A percentile compares a stretch with the other conserved stretches of the same genome.
These are phyloP conservation scores for Thymelicus sylvestris DNA, from an alignment of 2,888 invertebrate species.

Conservation along the genomic window DNA sequence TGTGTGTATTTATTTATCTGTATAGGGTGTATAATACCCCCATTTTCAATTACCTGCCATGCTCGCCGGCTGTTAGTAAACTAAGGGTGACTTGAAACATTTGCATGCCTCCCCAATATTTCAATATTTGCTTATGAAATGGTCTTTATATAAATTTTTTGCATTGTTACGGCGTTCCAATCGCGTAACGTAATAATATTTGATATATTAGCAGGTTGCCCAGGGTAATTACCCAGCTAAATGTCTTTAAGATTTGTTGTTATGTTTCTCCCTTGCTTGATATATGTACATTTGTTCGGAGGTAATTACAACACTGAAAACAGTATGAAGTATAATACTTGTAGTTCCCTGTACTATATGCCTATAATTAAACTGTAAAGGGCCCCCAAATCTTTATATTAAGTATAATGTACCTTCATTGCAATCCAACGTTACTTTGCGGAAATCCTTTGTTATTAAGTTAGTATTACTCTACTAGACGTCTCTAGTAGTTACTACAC, in stretches of 20 bases:
- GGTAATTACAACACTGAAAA: too few species aligned
- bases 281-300: too few species aligned
- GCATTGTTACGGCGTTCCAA: slow-evolving; percentile 9
- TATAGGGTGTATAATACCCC: slow-evolving; percentile 41
- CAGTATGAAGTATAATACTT: background rate
- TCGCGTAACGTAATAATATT: background rate
- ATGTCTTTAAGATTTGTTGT: background rate
- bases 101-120: slow-evolving; percentile 44
- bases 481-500: too few species aligned
- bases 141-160: slow-evolving; percentile 32
- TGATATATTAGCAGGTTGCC: background rate
- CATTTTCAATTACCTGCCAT: slow-evolving; percentile 43
- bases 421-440: too few species aligned
- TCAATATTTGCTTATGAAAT: slow-evolving; percentile 41
- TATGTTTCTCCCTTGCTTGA: too few species aligned
- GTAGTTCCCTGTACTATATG: too few species aligned
- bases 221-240: background rate
- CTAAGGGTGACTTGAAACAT: slow-evolving; percentile 41
- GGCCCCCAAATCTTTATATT: too few species aligned
- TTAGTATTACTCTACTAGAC: too few species aligned
- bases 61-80: slow-evolving; percentile 32
- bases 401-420: too few species aligned
- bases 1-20: slow-evolving; percentile 39
- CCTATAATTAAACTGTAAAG: too few species aligned
- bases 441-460: too few species aligned